Conservation (phyloP, 1,140 invertebrate species). For the Pinna nobilis region DNA sequence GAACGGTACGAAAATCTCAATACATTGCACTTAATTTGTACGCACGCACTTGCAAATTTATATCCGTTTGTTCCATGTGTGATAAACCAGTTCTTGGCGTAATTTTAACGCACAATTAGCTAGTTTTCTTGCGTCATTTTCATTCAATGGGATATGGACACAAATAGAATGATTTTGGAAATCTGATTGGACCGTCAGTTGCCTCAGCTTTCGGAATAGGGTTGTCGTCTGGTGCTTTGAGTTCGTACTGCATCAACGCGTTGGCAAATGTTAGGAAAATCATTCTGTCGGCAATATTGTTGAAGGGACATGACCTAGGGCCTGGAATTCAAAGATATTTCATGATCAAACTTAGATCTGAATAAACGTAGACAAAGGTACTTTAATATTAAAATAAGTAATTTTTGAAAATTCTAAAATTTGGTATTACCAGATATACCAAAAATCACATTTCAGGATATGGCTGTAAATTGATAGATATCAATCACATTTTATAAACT, state of each 20-base stretch:
- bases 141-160: slow-evolving; percentile 7
- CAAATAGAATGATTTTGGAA: slow-evolving; percentile 9
- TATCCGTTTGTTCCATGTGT: background rate
- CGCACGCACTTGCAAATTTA: background rate
- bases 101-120: background rate
- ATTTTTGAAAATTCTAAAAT: background rate
- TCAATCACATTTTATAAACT: too few species aligned
- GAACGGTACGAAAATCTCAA: too few species aligned
- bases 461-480: too few species aligned
- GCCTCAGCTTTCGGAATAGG: slow-evolving; percentile 12
- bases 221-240: slow-evolving; percentile 15
- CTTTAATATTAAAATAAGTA: too few species aligned
- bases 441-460: background rate
- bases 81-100: background rate
- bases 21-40: background rate
- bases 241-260: slow-evolving; percentile 16
- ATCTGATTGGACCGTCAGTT: slow-evolving; percentile 1
- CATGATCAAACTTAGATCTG: too few species aligned
- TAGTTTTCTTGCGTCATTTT: background rate
- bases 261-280: slow-evolving; percentile 22
- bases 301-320: background rate
- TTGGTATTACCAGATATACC: background rate
- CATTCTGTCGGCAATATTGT: slow-evolving; percentile 12
- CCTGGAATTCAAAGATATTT: slow-evolving; percentile 10
- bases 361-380: too few species aligned